Evolutionary conservation across 2,888 invertebrate species (phyloP).

Genomic region (Sericinus montela): DNA sequence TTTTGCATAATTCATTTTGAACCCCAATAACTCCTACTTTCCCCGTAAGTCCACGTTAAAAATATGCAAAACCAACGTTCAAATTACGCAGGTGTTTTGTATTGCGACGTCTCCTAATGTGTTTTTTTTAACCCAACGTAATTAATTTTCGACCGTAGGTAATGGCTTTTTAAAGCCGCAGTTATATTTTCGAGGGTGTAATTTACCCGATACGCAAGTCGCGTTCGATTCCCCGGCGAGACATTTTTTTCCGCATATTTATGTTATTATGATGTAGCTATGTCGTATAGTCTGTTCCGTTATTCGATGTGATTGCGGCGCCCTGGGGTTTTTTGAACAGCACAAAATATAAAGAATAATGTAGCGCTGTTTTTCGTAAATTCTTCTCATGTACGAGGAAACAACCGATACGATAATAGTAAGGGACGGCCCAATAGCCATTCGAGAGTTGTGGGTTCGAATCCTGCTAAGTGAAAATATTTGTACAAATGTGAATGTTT

Average conservation of each 20-base stretch:
- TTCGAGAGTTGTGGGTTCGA: too few species aligned
- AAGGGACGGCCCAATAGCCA: too few species aligned
- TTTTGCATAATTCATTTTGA: neutral
- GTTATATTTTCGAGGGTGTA: conserved; percentile 19
- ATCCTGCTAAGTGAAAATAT: too few species aligned
- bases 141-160: conserved; percentile 29
- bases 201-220: conserved; percentile 6
- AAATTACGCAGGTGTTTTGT: conserved; percentile 30
- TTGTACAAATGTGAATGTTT: too few species aligned
- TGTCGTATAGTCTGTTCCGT: neutral
- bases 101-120: conserved; percentile 21
- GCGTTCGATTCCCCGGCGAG: conserved; percentile 23
- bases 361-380: conserved; percentile 7
- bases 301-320: conserved; percentile 7
- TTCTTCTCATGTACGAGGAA: neutral
- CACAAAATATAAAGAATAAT: conserved; percentile 5
- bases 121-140: conserved; percentile 29
- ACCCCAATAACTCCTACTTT: conserved; percentile 2
- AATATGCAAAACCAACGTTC: conserved; percentile 31
- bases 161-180: conserved; percentile 33
- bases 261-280: conserved; percentile 14
- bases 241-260: conserved; percentile 17
- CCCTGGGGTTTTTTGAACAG: conserved; percentile 12
- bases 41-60: conserved; percentile 6
- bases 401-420: too few species aligned